A percentile compares a stretch with the other conserved stretches of the same genome.
These are phyloP conservation scores for Microchirus variegatus DNA, from an alignment of 2,797 vertebrate genomes.

Conservation along the genomic window DNA sequence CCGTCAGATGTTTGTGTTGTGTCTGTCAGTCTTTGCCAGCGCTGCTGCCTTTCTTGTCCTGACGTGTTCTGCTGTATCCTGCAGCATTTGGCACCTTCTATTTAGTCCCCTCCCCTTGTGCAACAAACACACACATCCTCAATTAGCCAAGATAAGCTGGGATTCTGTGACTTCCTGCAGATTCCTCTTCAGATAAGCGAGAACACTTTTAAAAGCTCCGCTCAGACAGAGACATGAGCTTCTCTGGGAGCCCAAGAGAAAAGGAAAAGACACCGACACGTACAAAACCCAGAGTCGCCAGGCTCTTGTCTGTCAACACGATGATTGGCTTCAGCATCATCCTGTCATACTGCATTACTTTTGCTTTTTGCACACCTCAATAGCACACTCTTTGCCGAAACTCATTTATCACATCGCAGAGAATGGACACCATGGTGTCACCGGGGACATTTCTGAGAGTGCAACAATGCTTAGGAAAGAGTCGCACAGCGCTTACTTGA, in stretches of 20 bases:
- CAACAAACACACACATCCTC: conserved; percentile 49
- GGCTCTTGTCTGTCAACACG: conserved; percentile 39
- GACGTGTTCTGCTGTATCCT: conserved; percentile 72
- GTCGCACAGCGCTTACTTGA: conserved; percentile 30
- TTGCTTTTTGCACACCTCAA: conserved; percentile 64
- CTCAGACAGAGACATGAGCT: conserved; percentile 50
- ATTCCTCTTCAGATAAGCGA: conserved; percentile 74
- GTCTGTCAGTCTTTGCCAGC: conserved; percentile 61
- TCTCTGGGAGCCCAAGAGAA: conserved; percentile 29
- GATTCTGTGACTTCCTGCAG: conserved; percentile 79
- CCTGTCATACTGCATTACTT: conserved; percentile 61
- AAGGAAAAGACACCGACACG: conserved; percentile 33
- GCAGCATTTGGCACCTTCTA: conserved; percentile 75
- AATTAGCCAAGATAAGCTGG: conserved; percentile 75
- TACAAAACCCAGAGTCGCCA: conserved; percentile 40
- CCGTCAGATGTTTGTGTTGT: conserved; percentile 63
- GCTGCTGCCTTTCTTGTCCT: conserved; percentile 66
- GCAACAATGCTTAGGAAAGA: conserved; percentile 51
- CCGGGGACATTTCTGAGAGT: conserved; percentile 50
- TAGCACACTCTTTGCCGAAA: conserved; percentile 48
- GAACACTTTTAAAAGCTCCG: conserved; percentile 68
- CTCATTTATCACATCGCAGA: conserved; percentile 66
- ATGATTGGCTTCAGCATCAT: conserved; percentile 58
- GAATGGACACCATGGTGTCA: conserved; percentile 50
- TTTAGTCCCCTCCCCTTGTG: conserved; percentile 51